These are phyloP conservation scores for Rhinophrynus dorsalis DNA, from an alignment of 2,797 vertebrate species.

Conservation along the genomic window DNA sequence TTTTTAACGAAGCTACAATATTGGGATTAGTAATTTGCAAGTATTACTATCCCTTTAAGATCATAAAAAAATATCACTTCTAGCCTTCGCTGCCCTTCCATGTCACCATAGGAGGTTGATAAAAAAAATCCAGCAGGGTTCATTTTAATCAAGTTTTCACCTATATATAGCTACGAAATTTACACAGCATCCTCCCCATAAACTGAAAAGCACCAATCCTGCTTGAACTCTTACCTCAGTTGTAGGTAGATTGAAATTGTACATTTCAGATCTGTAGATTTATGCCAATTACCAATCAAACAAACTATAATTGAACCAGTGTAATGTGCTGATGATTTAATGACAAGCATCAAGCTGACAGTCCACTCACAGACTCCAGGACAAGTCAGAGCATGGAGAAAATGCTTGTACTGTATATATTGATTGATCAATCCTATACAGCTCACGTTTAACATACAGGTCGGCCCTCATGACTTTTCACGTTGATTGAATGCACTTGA, in stretches of 20 bases:
- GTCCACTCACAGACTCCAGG: not conserved
- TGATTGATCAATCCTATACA: no score
- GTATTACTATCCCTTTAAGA: no score
- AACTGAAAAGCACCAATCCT: not conserved
- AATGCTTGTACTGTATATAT: not conserved
- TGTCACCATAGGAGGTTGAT: no score
- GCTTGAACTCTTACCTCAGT: slow-evolving; percentile 3
- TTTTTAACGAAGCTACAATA: no score
- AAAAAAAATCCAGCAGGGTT: slow-evolving; percentile 1
- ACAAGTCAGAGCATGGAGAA: not conserved
- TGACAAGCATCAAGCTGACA: not conserved
- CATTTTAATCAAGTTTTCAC: slow-evolving; percentile 6
- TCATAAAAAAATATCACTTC: no score
- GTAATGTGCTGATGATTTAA: not conserved
- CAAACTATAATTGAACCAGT: not conserved
- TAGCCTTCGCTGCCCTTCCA: no score
- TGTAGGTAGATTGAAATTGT: slow-evolving; percentile 29
- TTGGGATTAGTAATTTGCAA: no score
- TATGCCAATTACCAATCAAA: slow-evolving; percentile 8
- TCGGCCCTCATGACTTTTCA: no score
- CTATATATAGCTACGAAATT: slow-evolving; percentile 32
- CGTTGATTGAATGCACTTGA: no score
- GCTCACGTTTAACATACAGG: no score
- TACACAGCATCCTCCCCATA: slow-evolving; percentile 17
- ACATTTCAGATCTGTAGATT: not conserved